phyloP scores from a whole-genome alignment of 2,797 vertebrate genomes.

The Galaxias olidus region DNA sequence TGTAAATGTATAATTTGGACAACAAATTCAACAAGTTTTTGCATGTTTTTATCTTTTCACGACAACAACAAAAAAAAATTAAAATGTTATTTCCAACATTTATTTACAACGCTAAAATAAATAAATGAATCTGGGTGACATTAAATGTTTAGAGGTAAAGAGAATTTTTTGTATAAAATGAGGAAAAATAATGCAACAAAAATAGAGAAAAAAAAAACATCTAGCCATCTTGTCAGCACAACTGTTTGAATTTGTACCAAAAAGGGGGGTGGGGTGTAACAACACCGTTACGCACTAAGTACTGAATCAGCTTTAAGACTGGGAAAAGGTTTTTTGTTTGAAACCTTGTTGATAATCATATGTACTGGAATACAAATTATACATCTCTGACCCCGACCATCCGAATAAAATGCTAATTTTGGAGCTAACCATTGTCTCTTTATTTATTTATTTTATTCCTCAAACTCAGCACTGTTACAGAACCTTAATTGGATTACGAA shows the following conservation, averaged over 20 bases:
- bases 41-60: slow-evolving; percentile 99
- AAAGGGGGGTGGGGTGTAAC: slow-evolving; percentile 73
- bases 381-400: slow-evolving; percentile 96
- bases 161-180: slow-evolving; percentile 74
- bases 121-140: slow-evolving; percentile 89
- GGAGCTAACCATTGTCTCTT: slow-evolving; percentile 88
- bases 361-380: slow-evolving; percentile 94
- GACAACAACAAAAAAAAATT: slow-evolving; percentile 74
- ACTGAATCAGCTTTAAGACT: slow-evolving; percentile 89
- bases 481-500: slow-evolving; percentile 49
- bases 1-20: slow-evolving; percentile 98
- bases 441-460: slow-evolving; percentile 49
- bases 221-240: slow-evolving; percentile 91
- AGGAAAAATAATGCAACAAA: slow-evolving; percentile 42
- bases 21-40: slow-evolving; percentile 93
- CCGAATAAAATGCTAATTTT: slow-evolving; percentile 99
- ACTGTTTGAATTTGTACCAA: slow-evolving; percentile 99
- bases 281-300: slow-evolving; percentile 78
- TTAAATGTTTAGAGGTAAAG: slow-evolving; percentile 80
- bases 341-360: slow-evolving; percentile 92
- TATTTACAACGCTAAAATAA: slow-evolving; percentile 83
- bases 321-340: slow-evolving; percentile 85
- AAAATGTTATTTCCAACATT: slow-evolving; percentile 94
- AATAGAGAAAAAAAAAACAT: slow-evolving; percentile 44
- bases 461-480: slow-evolving; percentile 38